Base-by-base conservation (phyloP, 1,140 invertebrate genomes). In the Meloidogyne chitwoodi region DNA sequence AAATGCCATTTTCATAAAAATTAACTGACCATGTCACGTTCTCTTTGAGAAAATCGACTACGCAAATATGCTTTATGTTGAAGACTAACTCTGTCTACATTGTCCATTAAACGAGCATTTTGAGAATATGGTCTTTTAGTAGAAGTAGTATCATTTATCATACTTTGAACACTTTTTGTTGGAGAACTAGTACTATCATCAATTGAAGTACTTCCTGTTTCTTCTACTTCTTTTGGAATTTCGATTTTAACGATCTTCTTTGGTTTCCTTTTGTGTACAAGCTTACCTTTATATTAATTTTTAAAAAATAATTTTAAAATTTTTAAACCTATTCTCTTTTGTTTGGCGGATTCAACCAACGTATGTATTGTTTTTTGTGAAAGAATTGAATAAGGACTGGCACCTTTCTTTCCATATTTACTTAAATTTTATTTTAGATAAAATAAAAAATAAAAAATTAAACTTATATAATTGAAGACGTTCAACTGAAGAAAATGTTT, bases 1-100 rank as follows among this genome's bases (percentile, higher is more conserved):
- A n/a, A n/a, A n/a, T n/a, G n/a, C n/a, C n/a, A n/a, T n/a, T n/a
- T n/a, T n/a, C n/a, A n/a, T n/a, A n/a, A n/a, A 29, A 68, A 27
- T 0, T 68, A 74, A 68, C 81, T 48, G 29, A 84, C 83, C 83
- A 84, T 85, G 61, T 85, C 84, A 11, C 75, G 71, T 61, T 85
- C 84, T 29, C 75, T 81, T 3, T 79, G 56, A 14, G 69, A 75
- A 68, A 85, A 85, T 16, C 85, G 75, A 64, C 76, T 74, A 19
- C 84, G 44, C 12, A 87, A 63, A 65, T 83, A 75, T 8, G 79
- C 74, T 16, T 78, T 76, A 24, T 75, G 65, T 22, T 80, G 68
- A 19, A 73, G 62, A 67, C 82, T 80, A 16, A 80, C 14, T 10
- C 73, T 16, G 67, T 85, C 84, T 8, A 84, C 75, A 14, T 75